Conservation (phyloP, 2,797 vertebrate genomes). For the Halcyon chelicuti region DNA sequence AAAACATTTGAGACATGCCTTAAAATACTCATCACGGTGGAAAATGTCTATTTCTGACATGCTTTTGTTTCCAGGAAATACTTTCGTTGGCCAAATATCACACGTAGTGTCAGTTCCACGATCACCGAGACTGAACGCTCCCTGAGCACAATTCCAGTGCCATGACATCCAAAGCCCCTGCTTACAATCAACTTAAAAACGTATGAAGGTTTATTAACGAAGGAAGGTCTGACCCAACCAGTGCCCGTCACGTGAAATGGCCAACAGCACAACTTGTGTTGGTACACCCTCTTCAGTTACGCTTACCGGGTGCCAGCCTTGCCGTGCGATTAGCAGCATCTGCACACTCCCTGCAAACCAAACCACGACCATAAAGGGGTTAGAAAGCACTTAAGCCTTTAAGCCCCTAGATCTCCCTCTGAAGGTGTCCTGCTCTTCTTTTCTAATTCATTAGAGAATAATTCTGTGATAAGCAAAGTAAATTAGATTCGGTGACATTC, state of each 20-base stretch:
- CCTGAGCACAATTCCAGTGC: neutral
- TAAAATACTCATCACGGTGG: neutral
- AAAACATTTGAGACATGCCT: constrained; percentile 1
- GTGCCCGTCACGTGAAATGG: neutral
- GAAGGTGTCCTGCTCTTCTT: constrained; percentile 76
- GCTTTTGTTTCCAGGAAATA: neutral
- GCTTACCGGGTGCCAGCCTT: neutral
- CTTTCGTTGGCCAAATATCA: neutral
- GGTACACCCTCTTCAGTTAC: neutral
- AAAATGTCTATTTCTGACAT: neutral
- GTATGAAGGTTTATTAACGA: neutral
- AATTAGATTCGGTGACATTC: constrained; percentile 94
- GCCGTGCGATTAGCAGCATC: neutral
- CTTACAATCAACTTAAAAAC: neutral
- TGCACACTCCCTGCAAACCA: neutral
- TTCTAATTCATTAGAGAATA: constrained; percentile 80
- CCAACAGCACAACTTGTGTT: neutral
- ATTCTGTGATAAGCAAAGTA: constrained; percentile 87
- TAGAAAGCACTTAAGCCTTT: constrained; percentile 59
- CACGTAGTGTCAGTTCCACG: neutral
- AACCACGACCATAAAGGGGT: neutral
- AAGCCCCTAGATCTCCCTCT: constrained; percentile 63
- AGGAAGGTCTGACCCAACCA: neutral
- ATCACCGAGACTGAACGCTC: fast-evolving
- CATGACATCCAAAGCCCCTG: neutral